phyloP scores from a whole-genome alignment of 2,113 vertebrate species.

The Neolamprologus toae region DNA sequence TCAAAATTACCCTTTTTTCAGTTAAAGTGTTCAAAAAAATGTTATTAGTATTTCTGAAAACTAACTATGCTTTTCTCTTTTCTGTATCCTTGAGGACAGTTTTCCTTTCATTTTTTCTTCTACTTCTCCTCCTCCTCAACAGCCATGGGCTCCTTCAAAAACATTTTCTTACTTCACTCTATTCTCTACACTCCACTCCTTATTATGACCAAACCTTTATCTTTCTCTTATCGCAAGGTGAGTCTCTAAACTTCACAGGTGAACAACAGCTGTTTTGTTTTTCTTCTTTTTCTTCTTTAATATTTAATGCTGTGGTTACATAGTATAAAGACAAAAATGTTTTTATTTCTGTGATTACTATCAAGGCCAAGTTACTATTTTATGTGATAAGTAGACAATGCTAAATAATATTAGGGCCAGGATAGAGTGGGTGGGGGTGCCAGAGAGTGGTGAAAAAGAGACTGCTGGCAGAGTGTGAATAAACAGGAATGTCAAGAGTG shows the following conservation, averaged over 20 bases:
- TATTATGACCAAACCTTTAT: constrained; percentile 4
- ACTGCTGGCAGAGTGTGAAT: not conserved
- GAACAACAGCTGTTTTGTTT: not conserved
- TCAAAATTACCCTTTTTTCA: not conserved
- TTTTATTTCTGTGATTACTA: not conserved
- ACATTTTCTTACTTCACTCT: constrained; percentile 4
- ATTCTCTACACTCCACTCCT: not conserved
- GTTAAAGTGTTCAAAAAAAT: not conserved
- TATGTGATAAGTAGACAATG: not conserved
- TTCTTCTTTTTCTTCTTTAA: not conserved
- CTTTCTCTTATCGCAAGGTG: not conserved
- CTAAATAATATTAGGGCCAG: not conserved
- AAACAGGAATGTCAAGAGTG: not conserved
- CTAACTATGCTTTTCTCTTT: not conserved
- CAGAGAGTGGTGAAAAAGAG: not conserved
- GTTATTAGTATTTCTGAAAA: not conserved
- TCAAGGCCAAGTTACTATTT: not conserved
- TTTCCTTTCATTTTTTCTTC: not conserved
- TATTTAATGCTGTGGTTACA: not conserved
- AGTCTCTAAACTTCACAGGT: not conserved
- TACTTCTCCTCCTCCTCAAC: not conserved
- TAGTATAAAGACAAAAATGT: not conserved
- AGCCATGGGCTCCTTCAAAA: constrained; percentile 3
- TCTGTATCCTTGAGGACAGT: not conserved
- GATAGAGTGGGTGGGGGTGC: not conserved